phyloP scores from a whole-genome alignment of 2,113 vertebrate genomes.

The Trematocara marginatum region DNA sequence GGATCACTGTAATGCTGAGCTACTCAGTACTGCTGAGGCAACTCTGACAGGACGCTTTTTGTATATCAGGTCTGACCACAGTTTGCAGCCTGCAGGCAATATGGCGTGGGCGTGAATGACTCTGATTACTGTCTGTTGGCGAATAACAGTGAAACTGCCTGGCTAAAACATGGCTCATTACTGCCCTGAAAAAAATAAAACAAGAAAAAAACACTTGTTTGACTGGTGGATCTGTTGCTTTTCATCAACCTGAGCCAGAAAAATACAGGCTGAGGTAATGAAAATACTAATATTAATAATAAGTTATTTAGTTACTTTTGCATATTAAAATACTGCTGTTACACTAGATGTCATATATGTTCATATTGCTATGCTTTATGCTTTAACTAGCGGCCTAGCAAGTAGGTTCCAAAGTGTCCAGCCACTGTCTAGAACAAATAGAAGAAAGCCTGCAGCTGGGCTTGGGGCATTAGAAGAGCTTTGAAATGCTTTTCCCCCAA shows the following conservation, averaged over 20 bases:
- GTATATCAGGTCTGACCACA: not conserved
- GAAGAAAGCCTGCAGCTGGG: not conserved
- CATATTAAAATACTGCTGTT: not conserved
- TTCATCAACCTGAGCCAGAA: not conserved
- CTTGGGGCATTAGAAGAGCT: not conserved
- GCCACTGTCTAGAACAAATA: not conserved
- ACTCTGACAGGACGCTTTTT: not conserved
- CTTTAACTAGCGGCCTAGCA: not conserved
- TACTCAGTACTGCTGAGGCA: not conserved
- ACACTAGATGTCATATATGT: not conserved
- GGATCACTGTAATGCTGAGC: too few relatives aligned
- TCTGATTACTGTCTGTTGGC: not conserved
- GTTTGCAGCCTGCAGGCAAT: not conserved
- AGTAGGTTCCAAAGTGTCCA: not conserved
- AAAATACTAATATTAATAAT: not conserved
- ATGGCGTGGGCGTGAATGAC: not conserved
- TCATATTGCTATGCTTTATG: not conserved
- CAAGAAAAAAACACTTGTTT: not conserved
- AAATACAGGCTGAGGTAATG: not conserved
- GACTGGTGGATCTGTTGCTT: not conserved
- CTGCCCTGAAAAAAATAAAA: not conserved
- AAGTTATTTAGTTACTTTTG: not conserved
- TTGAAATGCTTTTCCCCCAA: not conserved
- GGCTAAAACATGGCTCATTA: not conserved
- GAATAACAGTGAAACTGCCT: not conserved